These are phyloP conservation scores for Sericinus montela DNA, from an alignment of 2,888 invertebrate species.

Conservation along the genomic window DNA sequence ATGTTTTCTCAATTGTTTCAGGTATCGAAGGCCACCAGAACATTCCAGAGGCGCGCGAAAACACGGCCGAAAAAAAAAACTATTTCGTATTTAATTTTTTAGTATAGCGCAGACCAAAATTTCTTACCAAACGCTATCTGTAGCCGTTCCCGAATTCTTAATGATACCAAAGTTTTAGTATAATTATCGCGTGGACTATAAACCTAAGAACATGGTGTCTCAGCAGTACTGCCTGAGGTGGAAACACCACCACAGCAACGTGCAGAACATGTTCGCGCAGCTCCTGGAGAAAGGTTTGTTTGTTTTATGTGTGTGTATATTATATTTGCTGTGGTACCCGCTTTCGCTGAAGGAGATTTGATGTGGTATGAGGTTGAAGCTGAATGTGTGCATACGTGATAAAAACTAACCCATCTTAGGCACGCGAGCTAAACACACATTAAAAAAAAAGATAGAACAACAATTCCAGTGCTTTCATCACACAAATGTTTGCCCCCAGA, in stretches of 20 bases:
- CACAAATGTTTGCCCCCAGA: too few relatives aligned
- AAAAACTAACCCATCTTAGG: too few relatives aligned
- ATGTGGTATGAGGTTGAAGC: too few relatives aligned
- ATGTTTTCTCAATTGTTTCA: constrained; percentile 24
- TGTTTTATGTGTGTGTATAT: too few relatives aligned
- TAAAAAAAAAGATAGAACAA: too few relatives aligned
- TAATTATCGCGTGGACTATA: constrained; percentile 25
- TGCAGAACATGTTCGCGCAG: constrained; percentile 93
- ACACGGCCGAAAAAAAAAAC: not conserved
- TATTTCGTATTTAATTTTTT: not conserved
- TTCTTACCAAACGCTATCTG: not conserved
- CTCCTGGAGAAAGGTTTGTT: constrained; percentile 83
- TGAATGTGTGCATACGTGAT: too few relatives aligned
- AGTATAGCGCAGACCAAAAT: not conserved
- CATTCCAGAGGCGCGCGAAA: constrained; percentile 23
- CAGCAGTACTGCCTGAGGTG: constrained; percentile 95
- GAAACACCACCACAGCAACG: constrained; percentile 95
- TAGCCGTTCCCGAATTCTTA: not conserved
- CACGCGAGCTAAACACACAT: too few relatives aligned
- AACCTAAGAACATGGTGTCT: constrained; percentile 81
- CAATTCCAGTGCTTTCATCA: too few relatives aligned
- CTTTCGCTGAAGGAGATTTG: too few relatives aligned
- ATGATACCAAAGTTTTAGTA: constrained; percentile 41
- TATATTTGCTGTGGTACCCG: too few relatives aligned
- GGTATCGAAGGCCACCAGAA: constrained; percentile 29